These are phyloP conservation scores for Nymphicus hollandicus DNA, from an alignment of 2,113 vertebrate genomes.

Conservation along the genomic window DNA sequence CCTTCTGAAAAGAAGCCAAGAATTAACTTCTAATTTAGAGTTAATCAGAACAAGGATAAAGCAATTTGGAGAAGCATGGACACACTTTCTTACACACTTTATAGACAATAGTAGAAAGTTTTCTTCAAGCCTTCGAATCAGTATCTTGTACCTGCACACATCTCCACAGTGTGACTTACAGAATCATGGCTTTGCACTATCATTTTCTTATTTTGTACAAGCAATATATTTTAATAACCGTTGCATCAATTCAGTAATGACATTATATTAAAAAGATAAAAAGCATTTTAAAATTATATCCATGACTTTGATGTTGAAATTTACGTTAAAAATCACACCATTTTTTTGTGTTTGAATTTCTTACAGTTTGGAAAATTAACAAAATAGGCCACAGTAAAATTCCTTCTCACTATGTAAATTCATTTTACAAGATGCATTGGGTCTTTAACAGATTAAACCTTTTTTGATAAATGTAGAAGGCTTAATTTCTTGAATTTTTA, in stretches of 20 bases:
- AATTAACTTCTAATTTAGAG: slow-evolving; percentile 25
- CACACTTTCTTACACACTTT: neutral
- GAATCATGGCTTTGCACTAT: neutral
- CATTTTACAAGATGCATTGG: neutral
- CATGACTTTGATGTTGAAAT: neutral
- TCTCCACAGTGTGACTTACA: neutral
- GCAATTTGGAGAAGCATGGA: neutral
- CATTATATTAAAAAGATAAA: neutral
- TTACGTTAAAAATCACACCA: neutral
- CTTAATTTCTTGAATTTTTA: neutral
- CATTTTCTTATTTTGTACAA: neutral
- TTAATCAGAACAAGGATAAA: slow-evolving; percentile 3
- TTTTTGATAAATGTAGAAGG: neutral
- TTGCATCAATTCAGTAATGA: neutral
- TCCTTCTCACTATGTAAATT: neutral
- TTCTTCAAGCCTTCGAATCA: neutral
- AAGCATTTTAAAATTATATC: neutral
- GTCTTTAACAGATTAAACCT: neutral
- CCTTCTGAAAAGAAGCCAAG: slow-evolving; percentile 1
- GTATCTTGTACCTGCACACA: neutral
- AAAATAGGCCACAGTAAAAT: neutral
- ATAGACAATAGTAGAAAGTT: neutral
- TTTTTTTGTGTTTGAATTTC: neutral
- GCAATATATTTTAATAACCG: neutral
- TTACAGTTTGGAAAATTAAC: neutral